phyloP scores from a whole-genome alignment of 37 sponge, comb jelly and placozoan species.

The Oscarella lobularis region DNA sequence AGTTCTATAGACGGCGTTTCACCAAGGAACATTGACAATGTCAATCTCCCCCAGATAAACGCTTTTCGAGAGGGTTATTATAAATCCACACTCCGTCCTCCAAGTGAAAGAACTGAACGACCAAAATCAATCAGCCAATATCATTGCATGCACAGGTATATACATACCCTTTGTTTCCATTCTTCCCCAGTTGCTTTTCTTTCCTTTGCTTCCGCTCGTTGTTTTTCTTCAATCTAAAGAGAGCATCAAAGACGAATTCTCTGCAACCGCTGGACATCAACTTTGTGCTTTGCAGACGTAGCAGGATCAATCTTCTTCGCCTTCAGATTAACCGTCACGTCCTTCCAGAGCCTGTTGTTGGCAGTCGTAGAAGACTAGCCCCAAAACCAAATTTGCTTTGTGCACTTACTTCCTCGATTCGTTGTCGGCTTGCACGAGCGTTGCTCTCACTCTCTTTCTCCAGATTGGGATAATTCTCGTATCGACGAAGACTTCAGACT shows the following conservation, averaged over 20 bases:
- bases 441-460: constrained; percentile 66
- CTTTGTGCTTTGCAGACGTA: constrained; percentile 68
- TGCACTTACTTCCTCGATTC: constrained; percentile 42
- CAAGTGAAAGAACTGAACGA: constrained; percentile 37
- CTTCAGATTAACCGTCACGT: constrained; percentile 62
- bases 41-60: not conserved
- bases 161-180: constrained; percentile 57
- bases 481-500: constrained; percentile 77
- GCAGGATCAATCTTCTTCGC: constrained; percentile 63
- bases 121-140: not conserved
- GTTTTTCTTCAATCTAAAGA: constrained; percentile 71
- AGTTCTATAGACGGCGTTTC: no score
- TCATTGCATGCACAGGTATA: not conserved
- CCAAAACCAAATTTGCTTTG: not conserved
- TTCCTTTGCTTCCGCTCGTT: constrained; percentile 58
- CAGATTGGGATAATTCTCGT: constrained; percentile 52
- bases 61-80: constrained; percentile 15
- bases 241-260: constrained; percentile 7
- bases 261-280: no score
- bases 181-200: constrained; percentile 61
- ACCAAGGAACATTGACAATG: no score
- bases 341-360: constrained; percentile 45
- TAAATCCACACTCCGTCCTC: constrained; percentile 59
- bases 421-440: constrained; percentile 43
- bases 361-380: not conserved